These are phyloP conservation scores for Hyalella azteca DNA, from an alignment of 2,888 invertebrate genomes.

Conservation along the genomic window DNA sequence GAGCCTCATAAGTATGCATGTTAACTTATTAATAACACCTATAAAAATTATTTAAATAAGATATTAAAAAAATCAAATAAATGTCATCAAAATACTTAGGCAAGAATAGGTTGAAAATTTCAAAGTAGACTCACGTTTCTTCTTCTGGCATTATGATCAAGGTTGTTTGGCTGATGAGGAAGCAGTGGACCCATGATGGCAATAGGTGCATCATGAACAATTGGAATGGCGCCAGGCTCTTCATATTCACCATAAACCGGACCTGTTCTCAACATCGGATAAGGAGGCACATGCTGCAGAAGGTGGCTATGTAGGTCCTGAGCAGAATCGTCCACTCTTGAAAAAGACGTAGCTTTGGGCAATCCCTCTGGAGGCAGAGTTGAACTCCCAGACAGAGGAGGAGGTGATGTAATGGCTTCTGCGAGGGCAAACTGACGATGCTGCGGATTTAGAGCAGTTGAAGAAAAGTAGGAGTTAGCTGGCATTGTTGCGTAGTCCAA, in stretches of 20 bases:
- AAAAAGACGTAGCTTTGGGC: neutral
- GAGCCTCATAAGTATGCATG: no score
- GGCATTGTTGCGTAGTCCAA: neutral
- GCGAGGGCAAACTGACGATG: neutral
- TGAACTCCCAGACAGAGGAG: neutral
- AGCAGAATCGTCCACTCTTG: neutral
- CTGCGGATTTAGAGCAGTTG: neutral
- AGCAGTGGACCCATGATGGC: neutral
- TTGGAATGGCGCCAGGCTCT: neutral
- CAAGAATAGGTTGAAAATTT: no score
- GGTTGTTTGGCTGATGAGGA: neutral
- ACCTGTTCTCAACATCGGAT: neutral
- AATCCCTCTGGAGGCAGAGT: neutral
- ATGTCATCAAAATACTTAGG: no score
- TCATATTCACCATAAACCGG: neutral
- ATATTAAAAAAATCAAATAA: no score
- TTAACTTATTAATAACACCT: no score
- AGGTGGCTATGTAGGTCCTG: neutral
- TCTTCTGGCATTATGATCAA: slow-evolving; percentile 20
- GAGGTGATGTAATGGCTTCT: slow-evolving; percentile 1
- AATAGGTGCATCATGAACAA: neutral
- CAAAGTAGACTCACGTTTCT: neutral
- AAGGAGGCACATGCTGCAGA: neutral
- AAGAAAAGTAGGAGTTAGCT: neutral
- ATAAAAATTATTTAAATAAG: no score